These are phyloP conservation scores for Chaetura pelagica DNA, from an alignment of 2,113 vertebrate species.

Conservation along the genomic window DNA sequence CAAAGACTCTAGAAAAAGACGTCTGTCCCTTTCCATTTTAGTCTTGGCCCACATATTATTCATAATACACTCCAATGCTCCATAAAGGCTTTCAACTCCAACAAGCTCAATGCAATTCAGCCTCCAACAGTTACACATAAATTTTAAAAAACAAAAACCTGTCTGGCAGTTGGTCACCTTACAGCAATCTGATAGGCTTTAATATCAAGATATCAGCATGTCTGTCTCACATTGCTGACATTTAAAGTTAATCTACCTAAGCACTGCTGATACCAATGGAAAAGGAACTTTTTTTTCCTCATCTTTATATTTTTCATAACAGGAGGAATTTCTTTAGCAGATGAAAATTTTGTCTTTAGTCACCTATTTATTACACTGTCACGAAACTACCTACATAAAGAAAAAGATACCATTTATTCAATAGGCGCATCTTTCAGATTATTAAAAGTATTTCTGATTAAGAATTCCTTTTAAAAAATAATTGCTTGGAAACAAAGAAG, in stretches of 20 bases:
- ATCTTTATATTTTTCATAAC: not conserved
- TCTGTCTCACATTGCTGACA: not conserved
- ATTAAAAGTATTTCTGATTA: not conserved
- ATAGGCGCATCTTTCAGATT: not conserved
- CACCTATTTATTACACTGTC: not conserved
- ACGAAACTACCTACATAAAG: not conserved
- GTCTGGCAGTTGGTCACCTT: not conserved
- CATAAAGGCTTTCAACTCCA: not conserved
- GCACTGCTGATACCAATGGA: not conserved
- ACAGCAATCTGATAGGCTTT: not conserved
- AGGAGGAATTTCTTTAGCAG: not conserved
- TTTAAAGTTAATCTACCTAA: not conserved
- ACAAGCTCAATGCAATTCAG: not conserved
- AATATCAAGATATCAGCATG: not conserved
- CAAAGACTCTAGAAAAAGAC: accelerated
- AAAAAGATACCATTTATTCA: not conserved
- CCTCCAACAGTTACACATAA: not conserved
- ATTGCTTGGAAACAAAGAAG: not conserved
- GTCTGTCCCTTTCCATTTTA: not conserved
- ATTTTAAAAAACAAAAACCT: not conserved
- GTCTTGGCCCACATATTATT: not conserved
- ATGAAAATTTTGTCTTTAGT: not conserved
- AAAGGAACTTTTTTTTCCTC: not conserved
- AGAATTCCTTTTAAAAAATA: not conserved
- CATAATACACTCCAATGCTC: not conserved